phyloP scores from a whole-genome alignment of 2,888 invertebrate species.

The Schizaphis graminum region DNA sequence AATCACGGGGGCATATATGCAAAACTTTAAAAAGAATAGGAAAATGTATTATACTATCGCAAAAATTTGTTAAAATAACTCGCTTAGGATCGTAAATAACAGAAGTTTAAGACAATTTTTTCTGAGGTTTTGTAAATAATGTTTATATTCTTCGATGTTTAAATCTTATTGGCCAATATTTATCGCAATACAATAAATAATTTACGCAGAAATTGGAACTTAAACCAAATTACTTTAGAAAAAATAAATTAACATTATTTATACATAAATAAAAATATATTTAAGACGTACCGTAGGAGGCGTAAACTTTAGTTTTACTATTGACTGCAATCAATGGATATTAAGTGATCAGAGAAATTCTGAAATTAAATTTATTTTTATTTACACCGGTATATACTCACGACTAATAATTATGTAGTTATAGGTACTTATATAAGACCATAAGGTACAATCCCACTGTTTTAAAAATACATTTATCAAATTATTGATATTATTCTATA shows the following conservation, averaged over 20 bases:
- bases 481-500: neutral
- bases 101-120: conserved; percentile 11
- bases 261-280: too few relatives aligned
- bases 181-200: neutral
- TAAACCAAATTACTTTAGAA: neutral
- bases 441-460: neutral
- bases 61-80: conserved; percentile 46
- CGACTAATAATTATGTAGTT: neutral
- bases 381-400: neutral
- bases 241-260: too few relatives aligned
- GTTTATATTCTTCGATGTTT: neutral
- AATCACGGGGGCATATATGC: conserved; percentile 36
- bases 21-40: conserved; percentile 16
- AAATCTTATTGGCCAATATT: neutral
- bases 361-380: neutral
- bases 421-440: neutral
- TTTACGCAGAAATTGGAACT: neutral
- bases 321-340: neutral
- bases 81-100: conserved; percentile 37
- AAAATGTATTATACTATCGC: conserved; percentile 32
- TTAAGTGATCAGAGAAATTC: neutral
- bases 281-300: too few relatives aligned
- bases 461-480: neutral
- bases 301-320: neutral
- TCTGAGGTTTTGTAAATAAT: neutral